Evolutionary conservation across 2,797 vertebrate species (phyloP).

Genomic region (Lacerta agilis): DNA sequence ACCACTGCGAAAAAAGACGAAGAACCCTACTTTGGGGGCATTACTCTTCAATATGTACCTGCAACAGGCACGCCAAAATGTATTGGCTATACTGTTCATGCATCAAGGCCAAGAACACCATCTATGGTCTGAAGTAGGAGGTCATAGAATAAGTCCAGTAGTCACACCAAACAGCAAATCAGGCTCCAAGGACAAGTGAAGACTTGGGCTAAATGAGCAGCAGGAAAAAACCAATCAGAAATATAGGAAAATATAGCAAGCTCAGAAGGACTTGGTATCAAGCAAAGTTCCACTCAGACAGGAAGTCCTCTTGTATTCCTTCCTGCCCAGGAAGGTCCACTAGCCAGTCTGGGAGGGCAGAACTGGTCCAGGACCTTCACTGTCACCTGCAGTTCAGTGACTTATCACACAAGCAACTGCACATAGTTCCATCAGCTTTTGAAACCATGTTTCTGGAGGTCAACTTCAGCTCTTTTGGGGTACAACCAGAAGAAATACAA

Average conservation of each 20-base stretch:
- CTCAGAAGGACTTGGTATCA: no score
- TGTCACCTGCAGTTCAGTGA: background rate
- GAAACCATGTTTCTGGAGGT: background rate
- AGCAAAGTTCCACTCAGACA: no score
- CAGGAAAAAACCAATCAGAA: background rate
- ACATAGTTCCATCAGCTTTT: background rate
- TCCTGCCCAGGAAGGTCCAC: background rate
- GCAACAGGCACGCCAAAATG: background rate
- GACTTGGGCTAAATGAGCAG: background rate
- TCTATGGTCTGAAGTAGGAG: background rate
- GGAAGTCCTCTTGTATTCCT: no score
- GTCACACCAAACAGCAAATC: no score
- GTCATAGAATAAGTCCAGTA: background rate
- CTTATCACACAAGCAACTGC: background rate
- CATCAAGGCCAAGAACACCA: background rate
- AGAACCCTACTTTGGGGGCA: no score
- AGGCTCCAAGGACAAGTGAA: background rate
- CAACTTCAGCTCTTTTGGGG: background rate
- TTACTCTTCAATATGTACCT: no score
- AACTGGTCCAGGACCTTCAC: background rate
- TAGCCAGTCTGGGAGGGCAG: background rate
- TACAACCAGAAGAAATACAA: background rate
- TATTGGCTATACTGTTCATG: background rate
- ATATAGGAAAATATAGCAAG: no score
- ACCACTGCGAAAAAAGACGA: no score